A percentile compares a stretch with the other conserved stretches of the same genome.
These are phyloP conservation scores for Ceyx margarethae DNA, from an alignment of 2,113 vertebrate species.

Conservation along the genomic window DNA sequence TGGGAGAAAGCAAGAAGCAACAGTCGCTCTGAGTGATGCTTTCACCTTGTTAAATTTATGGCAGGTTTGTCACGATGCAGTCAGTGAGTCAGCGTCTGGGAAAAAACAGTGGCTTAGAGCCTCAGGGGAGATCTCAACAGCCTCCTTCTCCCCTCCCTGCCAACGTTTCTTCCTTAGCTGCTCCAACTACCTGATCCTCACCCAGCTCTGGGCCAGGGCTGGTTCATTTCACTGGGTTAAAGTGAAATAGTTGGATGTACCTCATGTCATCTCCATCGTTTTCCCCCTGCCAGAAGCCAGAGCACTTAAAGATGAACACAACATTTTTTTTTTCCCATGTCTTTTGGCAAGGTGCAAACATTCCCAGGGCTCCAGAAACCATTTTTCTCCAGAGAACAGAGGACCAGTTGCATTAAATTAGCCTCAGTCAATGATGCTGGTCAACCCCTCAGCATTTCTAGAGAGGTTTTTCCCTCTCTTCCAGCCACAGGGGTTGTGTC, in stretches of 20 bases:
- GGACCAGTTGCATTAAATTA: neutral
- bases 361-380: fast-evolving
- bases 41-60: neutral
- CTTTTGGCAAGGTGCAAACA: neutral
- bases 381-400: neutral
- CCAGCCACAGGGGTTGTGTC: neutral
- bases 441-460: neutral
- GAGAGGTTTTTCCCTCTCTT: neutral
- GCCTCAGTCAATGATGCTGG: neutral
- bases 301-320: neutral
- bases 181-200: neutral
- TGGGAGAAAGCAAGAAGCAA: neutral
- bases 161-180: neutral
- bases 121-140: neutral
- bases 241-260: fast-evolving
- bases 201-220: neutral
- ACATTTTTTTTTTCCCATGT: fast-evolving
- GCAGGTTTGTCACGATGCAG: neutral
- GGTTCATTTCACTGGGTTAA: fast-evolving
- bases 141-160: neutral
- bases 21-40: fast-evolving
- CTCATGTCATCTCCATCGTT: fast-evolving
- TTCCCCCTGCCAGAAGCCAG: neutral
- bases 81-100: neutral
- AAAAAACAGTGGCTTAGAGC: neutral